Percentiles rank a stretch among this genome's conserved stretches.
phyloP scores from a whole-genome alignment of 2,113 vertebrate species.

The Hippoglossus stenolepis region DNA sequence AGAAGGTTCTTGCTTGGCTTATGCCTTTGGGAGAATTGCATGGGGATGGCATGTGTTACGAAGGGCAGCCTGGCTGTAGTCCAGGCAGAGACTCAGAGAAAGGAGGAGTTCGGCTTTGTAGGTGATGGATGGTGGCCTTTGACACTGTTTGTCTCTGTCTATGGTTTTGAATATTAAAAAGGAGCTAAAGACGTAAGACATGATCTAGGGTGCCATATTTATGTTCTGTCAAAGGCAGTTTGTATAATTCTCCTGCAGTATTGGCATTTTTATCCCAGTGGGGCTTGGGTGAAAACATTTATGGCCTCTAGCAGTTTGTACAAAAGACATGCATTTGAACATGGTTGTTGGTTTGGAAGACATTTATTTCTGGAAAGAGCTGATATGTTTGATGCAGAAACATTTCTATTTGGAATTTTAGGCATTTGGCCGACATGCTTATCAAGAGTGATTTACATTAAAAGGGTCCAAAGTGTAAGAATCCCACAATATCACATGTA shows the following conservation, averaged over 20 bases:
- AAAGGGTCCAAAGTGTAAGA: background rate
- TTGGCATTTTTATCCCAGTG: conserved; percentile 30
- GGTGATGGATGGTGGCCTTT: conserved; percentile 63
- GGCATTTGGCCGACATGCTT: background rate
- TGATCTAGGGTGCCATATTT: conserved; percentile 44
- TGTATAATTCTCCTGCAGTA: conserved; percentile 29
- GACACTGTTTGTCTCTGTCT: conserved; percentile 41
- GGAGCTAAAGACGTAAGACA: conserved; percentile 36
- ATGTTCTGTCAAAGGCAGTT: conserved; percentile 38
- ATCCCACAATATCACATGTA: too few species aligned
- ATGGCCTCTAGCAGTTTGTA: background rate
- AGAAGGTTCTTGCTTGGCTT: conserved; percentile 61
- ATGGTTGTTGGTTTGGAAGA: background rate
- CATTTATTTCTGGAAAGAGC: background rate
- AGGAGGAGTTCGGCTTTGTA: conserved; percentile 37
- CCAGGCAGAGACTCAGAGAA: conserved; percentile 23
- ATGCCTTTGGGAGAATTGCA: conserved; percentile 58
- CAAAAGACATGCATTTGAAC: background rate
- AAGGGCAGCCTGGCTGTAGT: conserved; percentile 36
- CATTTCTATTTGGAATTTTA: background rate
- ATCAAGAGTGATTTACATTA: background rate
- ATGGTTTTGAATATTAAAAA: conserved; percentile 66
- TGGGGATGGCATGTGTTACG: conserved; percentile 60
- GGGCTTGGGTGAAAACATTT: background rate
- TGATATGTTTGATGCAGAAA: background rate